A percentile compares a stretch with the other conserved stretches of the same genome.
phyloP scores from a whole-genome alignment of 2,888 invertebrate genomes.

The Leptodirus hochenwartii region DNA sequence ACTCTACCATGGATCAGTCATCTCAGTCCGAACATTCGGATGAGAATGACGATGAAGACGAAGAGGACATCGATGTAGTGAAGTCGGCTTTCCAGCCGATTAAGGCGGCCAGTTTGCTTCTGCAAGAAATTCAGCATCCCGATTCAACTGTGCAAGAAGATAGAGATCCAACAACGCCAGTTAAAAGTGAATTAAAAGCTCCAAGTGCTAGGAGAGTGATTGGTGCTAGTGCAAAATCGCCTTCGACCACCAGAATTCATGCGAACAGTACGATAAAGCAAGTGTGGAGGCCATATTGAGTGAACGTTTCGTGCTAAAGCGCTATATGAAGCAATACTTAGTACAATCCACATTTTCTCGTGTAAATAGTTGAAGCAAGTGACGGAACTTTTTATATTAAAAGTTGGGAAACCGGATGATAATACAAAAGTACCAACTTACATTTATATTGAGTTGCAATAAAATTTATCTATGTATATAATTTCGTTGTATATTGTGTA shows the following conservation, averaged over 20 bases:
- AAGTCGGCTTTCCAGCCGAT: slow-evolving; percentile 58
- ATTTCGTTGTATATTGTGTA: too few relatives aligned
- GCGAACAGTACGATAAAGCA: slow-evolving; percentile 33
- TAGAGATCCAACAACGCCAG: slow-evolving; percentile 15
- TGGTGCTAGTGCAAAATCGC: slow-evolving; percentile 22
- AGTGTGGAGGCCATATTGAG: slow-evolving; percentile 58
- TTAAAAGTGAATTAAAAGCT: slow-evolving; percentile 38
- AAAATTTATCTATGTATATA: too few relatives aligned
- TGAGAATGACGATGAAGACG: slow-evolving; percentile 25
- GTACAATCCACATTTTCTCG: too few relatives aligned
- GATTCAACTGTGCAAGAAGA: slow-evolving; percentile 37
- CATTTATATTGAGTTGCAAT: too few relatives aligned
- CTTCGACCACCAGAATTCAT: slow-evolving; percentile 26
- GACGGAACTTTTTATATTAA: too few relatives aligned
- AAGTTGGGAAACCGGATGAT: too few relatives aligned
- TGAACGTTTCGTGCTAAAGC: too few relatives aligned
- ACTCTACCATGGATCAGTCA: slow-evolving; percentile 42
- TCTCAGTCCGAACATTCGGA: slow-evolving; percentile 29
- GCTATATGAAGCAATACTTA: too few relatives aligned
- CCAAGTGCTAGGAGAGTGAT: slow-evolving; percentile 31
- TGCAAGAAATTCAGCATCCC: slow-evolving; percentile 29
- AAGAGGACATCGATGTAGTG: slow-evolving; percentile 57
- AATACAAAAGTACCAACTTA: too few relatives aligned
- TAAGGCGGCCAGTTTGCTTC: slow-evolving; percentile 35
- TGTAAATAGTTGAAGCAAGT: too few relatives aligned